Evolutionary conservation across 2,797 vertebrate species (phyloP).

Genomic region (Emydoidea blandingii): DNA sequence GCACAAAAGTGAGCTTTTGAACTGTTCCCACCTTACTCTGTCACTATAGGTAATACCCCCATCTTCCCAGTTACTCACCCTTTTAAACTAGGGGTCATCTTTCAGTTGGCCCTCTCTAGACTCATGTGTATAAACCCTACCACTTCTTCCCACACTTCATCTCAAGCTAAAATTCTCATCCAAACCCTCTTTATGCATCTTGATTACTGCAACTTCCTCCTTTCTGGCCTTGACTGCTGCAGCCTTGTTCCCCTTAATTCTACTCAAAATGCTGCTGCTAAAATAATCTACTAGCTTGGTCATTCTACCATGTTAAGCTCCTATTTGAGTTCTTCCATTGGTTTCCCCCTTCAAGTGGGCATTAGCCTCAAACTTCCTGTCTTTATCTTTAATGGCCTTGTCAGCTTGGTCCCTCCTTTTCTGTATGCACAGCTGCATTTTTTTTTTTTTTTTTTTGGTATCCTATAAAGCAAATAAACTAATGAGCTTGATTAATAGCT

Average conservation of each 20-base stretch:
- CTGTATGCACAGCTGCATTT: not conserved
- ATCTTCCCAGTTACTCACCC: not conserved
- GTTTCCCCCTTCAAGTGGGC: not conserved
- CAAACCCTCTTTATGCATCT: fast-evolving
- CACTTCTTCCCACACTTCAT: not conserved
- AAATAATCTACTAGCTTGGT: fast-evolving
- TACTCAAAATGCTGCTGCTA: not conserved
- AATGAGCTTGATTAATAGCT: not conserved
- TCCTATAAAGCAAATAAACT: not conserved
- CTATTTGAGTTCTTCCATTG: not conserved
- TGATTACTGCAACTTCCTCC: not conserved
- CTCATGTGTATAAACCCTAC: not conserved
- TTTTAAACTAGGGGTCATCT: fast-evolving
- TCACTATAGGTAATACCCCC: not conserved
- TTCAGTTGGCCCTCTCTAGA: not conserved
- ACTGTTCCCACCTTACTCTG: not conserved
- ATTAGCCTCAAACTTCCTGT: not conserved
- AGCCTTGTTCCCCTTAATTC: not conserved
- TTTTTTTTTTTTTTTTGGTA: not conserved
- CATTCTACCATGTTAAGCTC: not conserved
- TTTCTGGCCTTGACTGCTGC: not conserved
- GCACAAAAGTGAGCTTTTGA: not conserved
- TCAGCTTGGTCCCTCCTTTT: not conserved
- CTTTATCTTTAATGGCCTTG: not conserved
- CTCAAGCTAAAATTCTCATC: not conserved